These are phyloP conservation scores for Cherax quadricarinatus DNA, from an alignment of 1,140 invertebrate species.

Conservation along the genomic window DNA sequence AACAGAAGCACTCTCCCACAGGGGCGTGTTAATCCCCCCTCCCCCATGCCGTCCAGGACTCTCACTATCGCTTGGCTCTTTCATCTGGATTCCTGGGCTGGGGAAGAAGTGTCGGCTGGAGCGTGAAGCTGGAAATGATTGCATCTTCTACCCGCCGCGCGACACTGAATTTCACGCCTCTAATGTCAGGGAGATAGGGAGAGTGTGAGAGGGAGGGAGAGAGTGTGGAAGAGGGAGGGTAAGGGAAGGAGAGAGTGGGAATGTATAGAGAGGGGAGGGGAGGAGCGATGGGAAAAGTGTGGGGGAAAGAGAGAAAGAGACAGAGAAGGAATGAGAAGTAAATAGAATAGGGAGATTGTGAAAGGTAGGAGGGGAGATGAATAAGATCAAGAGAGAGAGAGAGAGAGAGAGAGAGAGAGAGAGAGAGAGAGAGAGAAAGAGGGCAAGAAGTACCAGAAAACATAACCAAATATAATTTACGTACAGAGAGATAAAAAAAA, in stretches of 20 bases:
- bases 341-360: background rate
- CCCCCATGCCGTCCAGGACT: background rate
- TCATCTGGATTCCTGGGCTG: constrained; percentile 23
- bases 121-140: constrained; percentile 49
- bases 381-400: background rate
- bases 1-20: background rate
- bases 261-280: background rate
- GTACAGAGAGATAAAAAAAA: no score
- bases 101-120: constrained; percentile 26
- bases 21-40: no score
- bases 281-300: background rate
- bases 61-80: background rate
- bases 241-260: background rate
- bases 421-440: constrained; percentile 2
- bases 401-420: background rate
- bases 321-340: background rate
- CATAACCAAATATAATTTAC: no score
- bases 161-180: constrained; percentile 50
- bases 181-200: constrained; percentile 16
- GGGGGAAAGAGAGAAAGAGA: background rate
- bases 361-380: background rate
- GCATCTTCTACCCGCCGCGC: constrained; percentile 42
- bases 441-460: no score
- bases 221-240: background rate
- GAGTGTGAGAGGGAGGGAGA: background rate